Base-by-base conservation (phyloP, 2,888 invertebrate species). In the Andrena minutula region DNA sequence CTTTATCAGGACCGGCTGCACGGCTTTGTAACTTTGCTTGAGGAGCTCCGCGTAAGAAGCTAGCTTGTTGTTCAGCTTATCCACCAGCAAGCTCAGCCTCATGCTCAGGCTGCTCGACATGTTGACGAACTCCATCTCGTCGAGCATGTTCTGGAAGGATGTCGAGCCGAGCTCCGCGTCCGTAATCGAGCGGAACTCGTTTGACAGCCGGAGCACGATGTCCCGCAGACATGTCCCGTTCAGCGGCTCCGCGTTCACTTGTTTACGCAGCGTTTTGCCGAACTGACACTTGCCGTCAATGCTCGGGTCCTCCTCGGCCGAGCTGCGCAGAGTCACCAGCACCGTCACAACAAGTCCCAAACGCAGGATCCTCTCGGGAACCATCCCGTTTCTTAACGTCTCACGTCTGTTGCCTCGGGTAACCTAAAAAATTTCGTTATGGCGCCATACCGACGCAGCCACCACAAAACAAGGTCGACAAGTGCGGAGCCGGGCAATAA, bases 221-320 rank as follows among this genome's bases (percentile, higher is more conserved):
- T 94, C 93, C 68, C 92, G 89, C n/a, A 94, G 82, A 74, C 93
- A 94, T 77, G 91, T 91, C 35, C 93, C 94, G 56, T 90, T 90
- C 10, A 94, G 78, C 12, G 93, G 92, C 74, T 90, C 89, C 1
- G 92, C 92, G 64, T 92, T 90, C 51, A 93, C 92, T 79, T 94
- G 94, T 60, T 94, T 94, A 7, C 93, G 88, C 4, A 89, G 70
- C 0, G 92, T 89, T 70, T 90, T 93, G n/a, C 88, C 91, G 51
- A 91, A 87, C 61, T 91, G 93, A 81, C 94, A 94, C 63, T 91
- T 91, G 12, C 63, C 51, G 53, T 74, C 56, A 8, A 7, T 16
- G 5, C 12, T 70, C 12, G 53, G 56, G 51, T 20, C 49, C 2
- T 73, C 73, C 2, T 75, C 82, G 10, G 73, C 53, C 10, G 65